Evolutionary conservation across 2,888 invertebrate genomes (phyloP).

Genomic region (Rhagium mordax): DNA sequence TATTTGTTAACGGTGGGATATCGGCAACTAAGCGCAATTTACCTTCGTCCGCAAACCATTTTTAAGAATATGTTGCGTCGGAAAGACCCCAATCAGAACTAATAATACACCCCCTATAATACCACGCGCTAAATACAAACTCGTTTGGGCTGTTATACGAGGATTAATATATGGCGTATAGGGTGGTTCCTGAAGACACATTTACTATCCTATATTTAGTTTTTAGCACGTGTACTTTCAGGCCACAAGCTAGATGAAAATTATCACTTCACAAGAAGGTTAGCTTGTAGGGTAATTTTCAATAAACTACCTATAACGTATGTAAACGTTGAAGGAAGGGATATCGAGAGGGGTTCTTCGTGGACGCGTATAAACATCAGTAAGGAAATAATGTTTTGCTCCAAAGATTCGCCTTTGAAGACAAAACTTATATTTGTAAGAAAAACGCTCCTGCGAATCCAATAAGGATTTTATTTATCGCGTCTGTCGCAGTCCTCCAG

Average conservation of each 20-base stretch:
- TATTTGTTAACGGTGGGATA: neutral
- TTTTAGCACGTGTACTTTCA: slow-evolving; percentile 8
- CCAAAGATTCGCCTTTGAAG: too few relatives aligned
- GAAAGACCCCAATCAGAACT: slow-evolving; percentile 36
- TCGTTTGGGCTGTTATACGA: slow-evolving; percentile 37
- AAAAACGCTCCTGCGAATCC: slow-evolving; percentile 2
- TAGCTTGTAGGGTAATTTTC: neutral
- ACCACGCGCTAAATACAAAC: slow-evolving; percentile 41
- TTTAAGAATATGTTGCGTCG: slow-evolving; percentile 29
- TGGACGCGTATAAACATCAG: too few relatives aligned
- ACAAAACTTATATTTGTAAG: too few relatives aligned
- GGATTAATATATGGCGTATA: slow-evolving; percentile 34
- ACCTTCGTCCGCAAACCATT: neutral
- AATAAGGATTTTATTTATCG: slow-evolving; percentile 34
- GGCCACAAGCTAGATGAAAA: neutral
- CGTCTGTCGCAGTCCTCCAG: slow-evolving; percentile 21
- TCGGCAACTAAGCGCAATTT: slow-evolving; percentile 1
- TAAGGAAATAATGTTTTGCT: too few relatives aligned
- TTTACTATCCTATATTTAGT: slow-evolving; percentile 31
- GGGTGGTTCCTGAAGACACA: slow-evolving; percentile 29
- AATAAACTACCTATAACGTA: neutral
- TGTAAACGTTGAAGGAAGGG: too few relatives aligned
- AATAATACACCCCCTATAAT: slow-evolving; percentile 42
- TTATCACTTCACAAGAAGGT: neutral
- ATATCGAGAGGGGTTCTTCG: too few relatives aligned